phyloP scores from a whole-genome alignment of 1,140 invertebrate species.

The Oedothorax gibbosus region DNA sequence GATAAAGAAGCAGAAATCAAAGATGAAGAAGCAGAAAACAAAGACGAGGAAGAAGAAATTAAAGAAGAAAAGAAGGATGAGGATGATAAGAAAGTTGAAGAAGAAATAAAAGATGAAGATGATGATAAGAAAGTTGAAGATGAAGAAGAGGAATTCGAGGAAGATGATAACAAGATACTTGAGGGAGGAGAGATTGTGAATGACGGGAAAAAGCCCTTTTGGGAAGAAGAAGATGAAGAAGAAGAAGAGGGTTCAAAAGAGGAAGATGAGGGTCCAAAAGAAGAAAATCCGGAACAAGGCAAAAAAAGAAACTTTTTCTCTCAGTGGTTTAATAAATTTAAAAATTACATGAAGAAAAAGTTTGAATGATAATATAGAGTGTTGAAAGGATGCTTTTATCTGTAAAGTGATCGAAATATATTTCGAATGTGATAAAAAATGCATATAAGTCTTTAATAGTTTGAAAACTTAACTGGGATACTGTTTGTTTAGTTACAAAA shows the following conservation, averaged over 20 bases:
- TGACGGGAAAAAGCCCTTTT: background rate
- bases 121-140: background rate
- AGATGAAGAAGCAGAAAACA: background rate
- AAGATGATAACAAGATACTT: background rate
- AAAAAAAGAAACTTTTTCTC: background rate
- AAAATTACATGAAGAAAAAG: background rate
- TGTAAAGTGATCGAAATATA: background rate
- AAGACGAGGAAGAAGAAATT: background rate
- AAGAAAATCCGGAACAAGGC: background rate
- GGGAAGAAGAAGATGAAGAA: background rate
- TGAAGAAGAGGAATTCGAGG: background rate
- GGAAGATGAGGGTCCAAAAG: background rate
- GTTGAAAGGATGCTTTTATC: no score
- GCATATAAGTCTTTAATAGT: no score
- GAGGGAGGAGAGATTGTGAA: background rate
- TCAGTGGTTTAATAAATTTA: conserved; percentile 7
- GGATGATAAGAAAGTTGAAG: background rate
- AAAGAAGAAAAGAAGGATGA: background rate
- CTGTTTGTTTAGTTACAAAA: no score
- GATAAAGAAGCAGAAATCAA: background rate
- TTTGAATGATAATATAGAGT: background rate
- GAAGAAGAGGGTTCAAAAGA: background rate
- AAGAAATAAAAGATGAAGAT: background rate
- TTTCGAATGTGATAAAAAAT: background rate
- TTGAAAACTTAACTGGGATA: no score